phyloP scores from a whole-genome alignment of 37 sponge, comb jelly and placozoan species.

The Ephydatia muelleri region DNA sequence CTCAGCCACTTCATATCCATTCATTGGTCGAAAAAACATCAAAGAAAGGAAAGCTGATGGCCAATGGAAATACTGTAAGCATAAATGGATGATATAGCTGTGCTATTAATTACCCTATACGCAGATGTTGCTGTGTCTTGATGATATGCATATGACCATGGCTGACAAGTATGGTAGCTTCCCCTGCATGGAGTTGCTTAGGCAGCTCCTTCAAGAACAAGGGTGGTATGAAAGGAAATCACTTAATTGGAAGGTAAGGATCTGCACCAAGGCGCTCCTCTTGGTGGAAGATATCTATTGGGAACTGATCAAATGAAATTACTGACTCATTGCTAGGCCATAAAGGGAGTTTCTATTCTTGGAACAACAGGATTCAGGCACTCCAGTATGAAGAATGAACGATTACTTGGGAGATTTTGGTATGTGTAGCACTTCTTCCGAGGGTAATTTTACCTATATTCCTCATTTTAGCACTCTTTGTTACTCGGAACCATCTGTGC shows the following conservation, averaged over 20 bases:
- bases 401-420: conserved; percentile 37
- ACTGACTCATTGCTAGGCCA: background rate
- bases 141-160: conserved; percentile 65
- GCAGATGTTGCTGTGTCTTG: conserved; percentile 65
- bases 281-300: too few species aligned
- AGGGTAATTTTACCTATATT: background rate
- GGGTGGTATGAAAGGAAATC: conserved; percentile 65
- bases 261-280: too few species aligned
- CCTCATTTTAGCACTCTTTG: conserved; percentile 19
- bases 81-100: background rate
- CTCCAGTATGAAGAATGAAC: background rate
- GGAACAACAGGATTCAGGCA: background rate
- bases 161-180: conserved; percentile 51
- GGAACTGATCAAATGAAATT: background rate
- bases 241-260: conserved; percentile 64
- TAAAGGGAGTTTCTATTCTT: conserved; percentile 8
- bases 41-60: background rate
- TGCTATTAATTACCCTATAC: background rate
- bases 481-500: conserved; percentile 29
- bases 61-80: background rate
- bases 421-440: background rate
- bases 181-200: conserved; percentile 62
- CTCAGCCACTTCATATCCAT: background rate
- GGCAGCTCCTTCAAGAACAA: conserved; percentile 50
- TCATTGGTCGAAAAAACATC: background rate